Conservation (phyloP, 2,888 invertebrate species). For the Trichogramma evanescens region DNA sequence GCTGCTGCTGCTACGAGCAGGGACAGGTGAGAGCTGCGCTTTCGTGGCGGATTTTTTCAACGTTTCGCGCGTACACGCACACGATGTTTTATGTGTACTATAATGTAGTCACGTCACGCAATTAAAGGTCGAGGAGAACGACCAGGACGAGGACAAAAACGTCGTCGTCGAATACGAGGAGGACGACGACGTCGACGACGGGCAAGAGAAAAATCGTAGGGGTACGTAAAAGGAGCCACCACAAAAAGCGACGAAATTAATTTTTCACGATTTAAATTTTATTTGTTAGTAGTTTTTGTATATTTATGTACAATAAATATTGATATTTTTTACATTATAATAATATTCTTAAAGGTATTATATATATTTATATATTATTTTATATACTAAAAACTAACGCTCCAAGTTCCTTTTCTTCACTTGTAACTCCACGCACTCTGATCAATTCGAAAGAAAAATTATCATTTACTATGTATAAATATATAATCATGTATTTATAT, state of each 20-base stretch:
- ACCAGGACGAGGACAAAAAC: not conserved
- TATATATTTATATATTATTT: conserved; percentile 34
- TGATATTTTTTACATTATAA: conserved; percentile 46
- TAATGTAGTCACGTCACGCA: not conserved
- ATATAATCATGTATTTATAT: conserved; percentile 23
- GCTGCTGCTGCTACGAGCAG: not conserved
- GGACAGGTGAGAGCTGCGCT: not conserved
- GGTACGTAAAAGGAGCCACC: too few species aligned
- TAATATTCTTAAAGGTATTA: conserved; percentile 32
- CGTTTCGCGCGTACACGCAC: not conserved
- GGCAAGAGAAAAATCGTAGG: not conserved
- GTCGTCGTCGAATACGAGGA: not conserved
- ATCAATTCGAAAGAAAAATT: conserved; percentile 37
- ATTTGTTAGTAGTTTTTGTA: conserved; percentile 47
- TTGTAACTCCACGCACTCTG: conserved; percentile 20
- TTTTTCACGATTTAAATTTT: conserved; percentile 43
- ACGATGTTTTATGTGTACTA: too few species aligned
- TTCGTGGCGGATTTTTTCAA: not conserved
- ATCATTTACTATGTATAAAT: conserved; percentile 40
- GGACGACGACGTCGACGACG: conserved; percentile 1
- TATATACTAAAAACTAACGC: conserved; percentile 37
- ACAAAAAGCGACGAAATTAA: too few species aligned
- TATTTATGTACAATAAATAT: conserved; percentile 49
- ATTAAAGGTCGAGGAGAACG: conserved; percentile 9
- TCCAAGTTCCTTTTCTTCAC: conserved; percentile 28